phyloP scores from a whole-genome alignment of 2,797 vertebrate species.

The Muscicapa striata region DNA sequence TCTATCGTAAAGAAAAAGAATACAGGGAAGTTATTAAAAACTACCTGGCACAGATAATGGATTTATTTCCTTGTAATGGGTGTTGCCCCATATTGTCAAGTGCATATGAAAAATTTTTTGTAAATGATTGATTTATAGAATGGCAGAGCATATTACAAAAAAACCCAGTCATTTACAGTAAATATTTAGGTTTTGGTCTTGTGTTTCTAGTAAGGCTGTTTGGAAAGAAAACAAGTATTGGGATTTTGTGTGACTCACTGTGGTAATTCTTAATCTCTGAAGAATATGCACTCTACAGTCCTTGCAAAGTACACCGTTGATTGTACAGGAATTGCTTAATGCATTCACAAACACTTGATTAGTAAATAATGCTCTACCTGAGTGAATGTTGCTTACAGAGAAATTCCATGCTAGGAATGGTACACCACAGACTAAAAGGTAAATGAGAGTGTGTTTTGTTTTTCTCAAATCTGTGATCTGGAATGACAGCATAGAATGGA shows the following conservation, averaged over 20 bases:
- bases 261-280: conserved; percentile 1
- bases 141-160: neutral
- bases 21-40: neutral
- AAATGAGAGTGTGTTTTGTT: neutral
- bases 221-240: conserved; percentile 56
- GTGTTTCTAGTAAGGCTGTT: conserved; percentile 14
- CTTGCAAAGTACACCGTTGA: conserved; percentile 10
- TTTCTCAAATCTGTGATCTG: conserved; percentile 14
- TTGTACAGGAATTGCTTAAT: neutral
- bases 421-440: neutral
- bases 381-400: neutral
- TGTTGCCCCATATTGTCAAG: neutral
- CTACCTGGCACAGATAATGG: neutral
- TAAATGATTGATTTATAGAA: neutral
- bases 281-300: neutral
- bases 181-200: conserved; percentile 21
- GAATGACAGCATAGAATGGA: neutral
- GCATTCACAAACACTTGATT: neutral
- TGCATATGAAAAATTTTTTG: neutral
- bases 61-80: neutral
- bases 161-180: neutral
- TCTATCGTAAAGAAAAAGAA: neutral
- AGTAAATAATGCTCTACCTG: neutral
- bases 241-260: conserved; percentile 51
- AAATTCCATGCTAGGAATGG: neutral